Conservation (phyloP, 2,797 vertebrate genomes). For the Tamandua tetradactyla region DNA sequence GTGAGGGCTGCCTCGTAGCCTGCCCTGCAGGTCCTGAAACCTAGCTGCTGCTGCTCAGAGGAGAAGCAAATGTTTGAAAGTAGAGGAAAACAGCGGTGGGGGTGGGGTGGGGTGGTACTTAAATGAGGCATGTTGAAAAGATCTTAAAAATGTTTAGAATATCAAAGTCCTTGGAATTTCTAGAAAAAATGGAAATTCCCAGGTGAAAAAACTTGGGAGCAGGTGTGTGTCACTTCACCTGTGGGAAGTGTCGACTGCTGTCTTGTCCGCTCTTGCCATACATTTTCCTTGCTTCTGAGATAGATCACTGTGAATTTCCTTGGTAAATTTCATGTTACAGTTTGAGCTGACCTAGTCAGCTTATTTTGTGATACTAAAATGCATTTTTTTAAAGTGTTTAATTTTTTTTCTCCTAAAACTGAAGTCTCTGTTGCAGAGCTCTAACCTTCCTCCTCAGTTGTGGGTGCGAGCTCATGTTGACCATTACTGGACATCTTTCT, state of each 20-base stretch:
- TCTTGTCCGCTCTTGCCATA: too few relatives aligned
- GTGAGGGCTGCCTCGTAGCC: not conserved
- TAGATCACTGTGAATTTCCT: not conserved
- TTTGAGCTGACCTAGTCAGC: not conserved
- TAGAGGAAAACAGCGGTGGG: too few relatives aligned
- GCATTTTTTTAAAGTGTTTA: not conserved
- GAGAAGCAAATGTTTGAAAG: not conserved
- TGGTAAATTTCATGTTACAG: not conserved
- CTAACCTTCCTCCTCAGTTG: not conserved
- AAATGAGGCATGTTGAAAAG: not conserved
- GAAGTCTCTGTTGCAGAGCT: not conserved
- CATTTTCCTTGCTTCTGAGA: not conserved
- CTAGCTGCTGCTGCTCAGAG: not conserved
- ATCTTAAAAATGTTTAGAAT: not conserved
- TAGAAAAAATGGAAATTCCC: not conserved
- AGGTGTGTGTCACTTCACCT: accelerated
- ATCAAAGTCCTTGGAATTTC: not conserved
- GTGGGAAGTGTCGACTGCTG: accelerated
- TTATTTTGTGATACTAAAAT: not conserved
- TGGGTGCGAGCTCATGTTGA: not conserved
- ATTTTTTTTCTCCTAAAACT: not conserved
- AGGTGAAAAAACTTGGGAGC: not conserved
- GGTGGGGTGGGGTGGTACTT: not conserved
- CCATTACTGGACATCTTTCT: not conserved
- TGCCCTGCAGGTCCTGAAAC: not conserved